phyloP scores from a whole-genome alignment of 1,140 invertebrate species.

The Philopotamus ludificatus region DNA sequence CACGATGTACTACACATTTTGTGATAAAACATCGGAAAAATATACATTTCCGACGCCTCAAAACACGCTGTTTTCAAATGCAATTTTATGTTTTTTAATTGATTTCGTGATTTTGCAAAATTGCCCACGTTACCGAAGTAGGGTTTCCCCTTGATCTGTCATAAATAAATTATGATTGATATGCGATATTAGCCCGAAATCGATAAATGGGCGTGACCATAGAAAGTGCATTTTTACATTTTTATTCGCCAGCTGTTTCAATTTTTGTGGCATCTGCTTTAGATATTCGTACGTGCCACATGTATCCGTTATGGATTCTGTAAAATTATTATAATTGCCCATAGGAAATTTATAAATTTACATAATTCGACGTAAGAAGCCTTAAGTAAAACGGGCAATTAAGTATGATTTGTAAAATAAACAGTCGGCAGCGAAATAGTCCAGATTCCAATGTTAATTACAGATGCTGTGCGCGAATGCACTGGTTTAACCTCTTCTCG shows the following conservation, averaged over 20 bases:
- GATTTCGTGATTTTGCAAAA: neutral
- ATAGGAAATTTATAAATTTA: too few species aligned
- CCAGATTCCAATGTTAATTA: too few species aligned
- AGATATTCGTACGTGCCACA: neutral
- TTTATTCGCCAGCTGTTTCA: neutral
- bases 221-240: neutral
- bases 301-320: neutral
- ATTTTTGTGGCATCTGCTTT: neutral
- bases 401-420: too few species aligned
- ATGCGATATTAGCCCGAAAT: constrained; percentile 1
- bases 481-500: too few species aligned
- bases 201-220: neutral
- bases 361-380: too few species aligned
- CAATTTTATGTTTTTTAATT: neutral
- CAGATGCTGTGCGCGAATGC: too few species aligned
- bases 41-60: too few species aligned
- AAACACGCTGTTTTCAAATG: too few species aligned
- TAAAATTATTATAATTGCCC: too few species aligned
- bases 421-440: too few species aligned
- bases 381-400: too few species aligned
- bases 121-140: neutral
- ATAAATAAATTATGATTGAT: constrained; percentile 24
- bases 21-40: too few species aligned
- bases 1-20: neutral
- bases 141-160: neutral